A percentile compares a stretch with the other conserved stretches of the same genome.
Evolutionary conservation across 2,797 vertebrate genomes (phyloP).

Genomic region (Arnoldichthys spilopterus): DNA sequence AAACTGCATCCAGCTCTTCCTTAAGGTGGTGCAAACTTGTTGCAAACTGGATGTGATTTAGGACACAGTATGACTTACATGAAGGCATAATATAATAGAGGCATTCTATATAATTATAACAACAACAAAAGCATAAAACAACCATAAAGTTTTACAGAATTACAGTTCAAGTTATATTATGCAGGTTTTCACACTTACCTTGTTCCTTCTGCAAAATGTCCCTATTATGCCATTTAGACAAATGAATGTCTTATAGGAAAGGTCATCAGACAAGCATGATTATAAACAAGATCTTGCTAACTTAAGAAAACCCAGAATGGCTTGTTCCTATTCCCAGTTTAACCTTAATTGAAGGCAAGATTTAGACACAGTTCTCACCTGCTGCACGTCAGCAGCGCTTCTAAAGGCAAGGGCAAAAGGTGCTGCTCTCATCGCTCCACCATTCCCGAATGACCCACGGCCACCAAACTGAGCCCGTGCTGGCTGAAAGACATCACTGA

Average conservation of each 20-base stretch:
- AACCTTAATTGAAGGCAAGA: background rate
- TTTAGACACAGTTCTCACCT: constrained; percentile 71
- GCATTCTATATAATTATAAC: too few species aligned
- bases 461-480: constrained; percentile 94
- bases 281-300: background rate
- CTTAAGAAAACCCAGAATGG: too few species aligned
- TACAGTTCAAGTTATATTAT: too few species aligned
- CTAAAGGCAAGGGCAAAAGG: constrained; percentile 87
- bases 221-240: background rate
- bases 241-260: background rate
- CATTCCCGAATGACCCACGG: constrained; percentile 95
- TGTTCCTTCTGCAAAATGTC: background rate
- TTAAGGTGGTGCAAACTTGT: too few species aligned
- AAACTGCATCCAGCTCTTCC: too few species aligned
- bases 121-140: too few species aligned
- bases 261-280: background rate
- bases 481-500: constrained; percentile 89
- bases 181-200: too few species aligned
- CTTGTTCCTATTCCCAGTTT: too few species aligned
- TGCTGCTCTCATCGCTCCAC: constrained; percentile 94
- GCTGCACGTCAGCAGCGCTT: constrained; percentile 79
- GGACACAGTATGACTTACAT: too few species aligned
- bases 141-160: too few species aligned
- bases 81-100: too few species aligned
- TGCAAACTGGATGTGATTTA: too few species aligned